These are phyloP conservation scores for Harlomillsia oculata DNA, from an alignment of 1,140 invertebrate species.

Conservation along the genomic window DNA sequence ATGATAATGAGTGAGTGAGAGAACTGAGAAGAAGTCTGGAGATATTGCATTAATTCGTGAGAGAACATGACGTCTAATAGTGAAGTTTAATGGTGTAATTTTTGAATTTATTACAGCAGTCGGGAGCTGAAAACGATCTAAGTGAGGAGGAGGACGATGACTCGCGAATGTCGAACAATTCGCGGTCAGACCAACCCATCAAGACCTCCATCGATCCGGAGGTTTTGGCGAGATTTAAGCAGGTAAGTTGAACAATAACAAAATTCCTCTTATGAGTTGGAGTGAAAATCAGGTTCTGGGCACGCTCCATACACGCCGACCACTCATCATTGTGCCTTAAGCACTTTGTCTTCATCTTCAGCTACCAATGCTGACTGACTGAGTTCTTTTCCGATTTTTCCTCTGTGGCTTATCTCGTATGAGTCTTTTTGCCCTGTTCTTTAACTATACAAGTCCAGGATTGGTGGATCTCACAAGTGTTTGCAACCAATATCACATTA, in stretches of 20 bases:
- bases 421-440: too few species aligned
- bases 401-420: too few species aligned
- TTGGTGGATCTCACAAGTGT: too few species aligned
- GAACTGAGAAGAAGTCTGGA: too few species aligned
- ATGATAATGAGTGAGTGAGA: too few species aligned
- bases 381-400: too few species aligned
- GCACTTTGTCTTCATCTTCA: neutral
- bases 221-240: conserved; percentile 32
- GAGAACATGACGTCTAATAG: too few species aligned
- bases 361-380: neutral
- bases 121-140: conserved; percentile 32
- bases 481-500: too few species aligned
- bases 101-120: conserved; percentile 29
- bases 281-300: neutral
- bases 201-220: conserved; percentile 35
- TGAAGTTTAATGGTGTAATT: conserved; percentile 7
- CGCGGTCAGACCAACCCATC: conserved; percentile 30
- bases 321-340: too few species aligned
- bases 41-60: too few species aligned
- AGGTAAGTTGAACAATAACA: conserved; percentile 15
- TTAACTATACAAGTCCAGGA: too few species aligned
- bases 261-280: neutral
- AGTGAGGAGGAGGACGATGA: conserved; percentile 36
- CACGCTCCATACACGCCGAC: conserved; percentile 8
- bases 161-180: conserved; percentile 34